Base-by-base conservation (phyloP, 2,113 vertebrate genomes). In the Heteronetta atricapilla region DNA sequence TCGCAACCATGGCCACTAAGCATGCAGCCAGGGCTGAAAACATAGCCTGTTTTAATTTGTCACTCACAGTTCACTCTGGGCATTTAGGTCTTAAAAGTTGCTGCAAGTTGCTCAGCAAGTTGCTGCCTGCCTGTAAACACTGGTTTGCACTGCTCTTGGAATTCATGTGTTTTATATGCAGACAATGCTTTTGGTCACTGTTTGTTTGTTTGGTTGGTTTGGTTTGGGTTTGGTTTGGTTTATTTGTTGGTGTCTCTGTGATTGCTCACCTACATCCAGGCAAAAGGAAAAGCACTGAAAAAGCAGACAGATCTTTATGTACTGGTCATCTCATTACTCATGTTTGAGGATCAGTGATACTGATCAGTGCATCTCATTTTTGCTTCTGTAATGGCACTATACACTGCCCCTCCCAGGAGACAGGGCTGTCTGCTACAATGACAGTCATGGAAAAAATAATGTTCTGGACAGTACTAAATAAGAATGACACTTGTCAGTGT, bases 1-100 rank as follows among this genome's bases (percentile, higher is more conserved):
- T 63, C 84, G 31, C 38, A 75, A 18, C 46, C 1, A 0, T 1
- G 3, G 42, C 42, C 0, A 0, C 28, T 60, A 11, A 4, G 3
- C 44, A 42, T 26, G 10, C 20, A 62, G 22, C 21, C 21, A 4
- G 6, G 74, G 4, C 19, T 75, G 46, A 48, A 48, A 48, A 11
- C 46, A 42, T 28, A 59, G 50, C 11, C 53, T 63, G 29, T 26
- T 86, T 73, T 69, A 33, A 22, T 16, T 10, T 34, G 36, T 78
- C 46, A 50, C 13, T 74, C 60, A 22, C 3, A 22, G 4, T 34
- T 87, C 42, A 12, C 42, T 83, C 31, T 63, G 50, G 38, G 28
- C 19, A 29, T 38, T 84, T 50, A 53, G n/a, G 16, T 64, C 34
- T 25, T 40, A 4, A 17, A 4, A 2, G 8, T 75, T 91, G 40